Percentiles rank a stretch among this genome's conserved stretches.
These are phyloP conservation scores for Drosophila busckii DNA, from an alignment of 1,140 invertebrate species.

Conservation along the genomic window DNA sequence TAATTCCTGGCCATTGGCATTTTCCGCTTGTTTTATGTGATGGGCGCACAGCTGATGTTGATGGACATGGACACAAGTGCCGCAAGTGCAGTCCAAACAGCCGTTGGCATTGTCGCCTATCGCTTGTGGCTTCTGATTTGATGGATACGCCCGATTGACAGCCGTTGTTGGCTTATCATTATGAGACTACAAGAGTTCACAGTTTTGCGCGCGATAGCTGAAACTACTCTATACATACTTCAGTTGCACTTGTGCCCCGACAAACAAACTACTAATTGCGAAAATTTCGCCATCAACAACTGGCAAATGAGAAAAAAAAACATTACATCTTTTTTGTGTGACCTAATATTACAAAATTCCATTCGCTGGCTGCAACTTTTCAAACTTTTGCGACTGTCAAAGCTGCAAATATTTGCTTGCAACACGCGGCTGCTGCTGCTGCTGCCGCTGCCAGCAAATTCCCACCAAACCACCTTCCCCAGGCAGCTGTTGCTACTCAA, in stretches of 20 bases:
- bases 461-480: not conserved
- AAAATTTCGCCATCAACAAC: not conserved
- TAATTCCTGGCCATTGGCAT: slow-evolving; percentile 1
- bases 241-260: not conserved
- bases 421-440: not conserved
- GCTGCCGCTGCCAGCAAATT: not conserved
- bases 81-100: slow-evolving; percentile 42
- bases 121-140: slow-evolving; percentile 37
- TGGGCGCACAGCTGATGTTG: slow-evolving; percentile 52
- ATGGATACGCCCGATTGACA: slow-evolving; percentile 48
- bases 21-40: slow-evolving; percentile 31
- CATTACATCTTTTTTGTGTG: too few species aligned
- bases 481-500: slow-evolving; percentile 3
- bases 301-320: not conserved
- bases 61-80: slow-evolving; percentile 26
- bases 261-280: slow-evolving; percentile 6
- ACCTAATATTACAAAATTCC: slow-evolving; percentile 13
- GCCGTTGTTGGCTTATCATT: slow-evolving; percentile 63
- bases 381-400: slow-evolving; percentile 21
- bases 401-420: slow-evolving; percentile 12
- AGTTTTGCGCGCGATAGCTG: slow-evolving; percentile 5
- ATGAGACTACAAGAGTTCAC: slow-evolving; percentile 10
- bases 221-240: slow-evolving; percentile 9
- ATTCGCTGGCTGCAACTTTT: not conserved
- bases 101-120: slow-evolving; percentile 1